phyloP scores from a whole-genome alignment of 2,113 vertebrate genomes.

The western clawed frog (Xenopus tropicalis) region DNA sequence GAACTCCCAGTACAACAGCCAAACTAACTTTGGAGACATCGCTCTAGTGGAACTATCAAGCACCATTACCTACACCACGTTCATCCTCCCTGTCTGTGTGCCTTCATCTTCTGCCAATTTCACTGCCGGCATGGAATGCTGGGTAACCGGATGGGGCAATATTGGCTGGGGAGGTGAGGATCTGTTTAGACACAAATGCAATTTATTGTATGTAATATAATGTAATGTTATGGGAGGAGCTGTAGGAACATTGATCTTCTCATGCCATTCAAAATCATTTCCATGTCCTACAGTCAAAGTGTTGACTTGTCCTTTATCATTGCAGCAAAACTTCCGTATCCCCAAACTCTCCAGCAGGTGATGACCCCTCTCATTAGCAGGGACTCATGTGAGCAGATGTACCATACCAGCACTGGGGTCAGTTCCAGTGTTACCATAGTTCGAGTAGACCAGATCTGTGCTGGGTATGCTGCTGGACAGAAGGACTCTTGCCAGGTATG shows the following conservation, averaged over 20 bases:
- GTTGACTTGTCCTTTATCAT: background rate
- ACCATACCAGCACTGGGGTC: constrained; percentile 8
- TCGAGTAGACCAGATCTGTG: constrained; percentile 42
- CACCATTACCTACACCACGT: constrained; percentile 44
- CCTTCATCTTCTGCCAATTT: constrained; percentile 39
- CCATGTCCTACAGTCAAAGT: background rate
- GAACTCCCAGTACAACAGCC: background rate
- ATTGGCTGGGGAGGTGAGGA: constrained; percentile 48
- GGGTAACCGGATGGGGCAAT: constrained; percentile 56
- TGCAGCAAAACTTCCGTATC: constrained; percentile 20
- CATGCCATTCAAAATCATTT: too few relatives aligned
- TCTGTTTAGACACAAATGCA: background rate
- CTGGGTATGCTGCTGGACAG: constrained; percentile 38
- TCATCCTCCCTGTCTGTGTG: constrained; percentile 56
- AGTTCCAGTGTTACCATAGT: constrained; percentile 21
- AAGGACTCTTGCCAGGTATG: constrained; percentile 48
- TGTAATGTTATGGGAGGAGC: too few relatives aligned
- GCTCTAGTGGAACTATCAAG: constrained; percentile 52
- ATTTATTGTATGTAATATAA: too few relatives aligned
- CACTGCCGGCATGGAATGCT: constrained; percentile 41
- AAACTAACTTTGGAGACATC: constrained; percentile 40
- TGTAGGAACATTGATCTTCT: too few relatives aligned
- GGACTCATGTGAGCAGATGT: constrained; percentile 32
- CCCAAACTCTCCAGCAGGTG: constrained; percentile 41
- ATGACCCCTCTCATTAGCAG: constrained; percentile 43